Conservation (phyloP, 2,888 invertebrate genomes). For the Oligia fasciuncula region DNA sequence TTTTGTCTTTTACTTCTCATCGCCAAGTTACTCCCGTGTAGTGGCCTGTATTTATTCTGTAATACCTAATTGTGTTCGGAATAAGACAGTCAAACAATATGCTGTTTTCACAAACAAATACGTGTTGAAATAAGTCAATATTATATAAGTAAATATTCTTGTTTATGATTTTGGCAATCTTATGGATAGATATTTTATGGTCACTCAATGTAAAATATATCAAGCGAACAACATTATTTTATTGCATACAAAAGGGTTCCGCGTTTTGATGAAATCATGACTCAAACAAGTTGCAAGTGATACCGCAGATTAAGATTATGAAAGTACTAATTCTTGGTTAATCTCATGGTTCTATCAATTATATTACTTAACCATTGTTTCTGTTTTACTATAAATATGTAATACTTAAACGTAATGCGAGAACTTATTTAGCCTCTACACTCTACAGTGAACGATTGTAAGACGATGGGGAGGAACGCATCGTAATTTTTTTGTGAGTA, state of each 20-base stretch:
- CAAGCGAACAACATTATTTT: not conserved
- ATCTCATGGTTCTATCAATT: conserved; percentile 11
- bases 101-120: not conserved
- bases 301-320: conserved; percentile 14
- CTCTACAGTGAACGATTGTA: not conserved
- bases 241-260: not conserved
- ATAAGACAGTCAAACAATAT: not conserved
- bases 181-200: not conserved
- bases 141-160: not conserved
- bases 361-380: conserved; percentile 25
- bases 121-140: not conserved
- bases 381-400: conserved; percentile 24
- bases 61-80: not conserved
- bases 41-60: not conserved
- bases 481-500: conserved; percentile 18
- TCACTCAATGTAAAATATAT: not conserved
- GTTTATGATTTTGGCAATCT: not conserved
- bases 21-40: not conserved
- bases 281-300: too few relatives aligned
- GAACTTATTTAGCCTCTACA: not conserved
- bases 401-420: not conserved
- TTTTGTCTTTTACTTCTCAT: conserved; percentile 14
- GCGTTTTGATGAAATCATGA: not conserved
- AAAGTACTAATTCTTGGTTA: not conserved
- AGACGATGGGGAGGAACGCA: not conserved